phyloP scores from a whole-genome alignment of 1,140 invertebrate species.

The Sycophila sp. region DNA sequence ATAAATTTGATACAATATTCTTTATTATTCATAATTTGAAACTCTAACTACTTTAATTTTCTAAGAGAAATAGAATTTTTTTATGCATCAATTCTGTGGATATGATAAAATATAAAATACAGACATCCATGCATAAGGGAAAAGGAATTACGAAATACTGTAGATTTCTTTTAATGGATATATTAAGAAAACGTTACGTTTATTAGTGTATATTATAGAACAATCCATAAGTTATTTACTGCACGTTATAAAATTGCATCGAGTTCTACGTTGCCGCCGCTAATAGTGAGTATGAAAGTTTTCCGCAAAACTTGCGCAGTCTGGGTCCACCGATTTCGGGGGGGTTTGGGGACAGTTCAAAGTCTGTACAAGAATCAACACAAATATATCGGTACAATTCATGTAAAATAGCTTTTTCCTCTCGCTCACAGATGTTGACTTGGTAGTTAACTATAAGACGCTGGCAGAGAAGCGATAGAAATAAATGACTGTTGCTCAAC shows the following conservation, averaged over 20 bases:
- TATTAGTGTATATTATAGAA: conserved; percentile 25
- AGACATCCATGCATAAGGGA: background rate
- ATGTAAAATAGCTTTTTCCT: no score
- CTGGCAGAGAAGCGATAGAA: no score
- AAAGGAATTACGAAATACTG: background rate
- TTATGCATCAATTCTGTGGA: background rate
- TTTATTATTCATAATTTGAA: background rate
- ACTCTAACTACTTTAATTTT: background rate
- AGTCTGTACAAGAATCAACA: conserved; percentile 20
- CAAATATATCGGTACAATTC: no score
- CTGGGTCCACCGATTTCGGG: conserved; percentile 12
- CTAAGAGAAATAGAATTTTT: no score
- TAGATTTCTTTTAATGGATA: conserved; percentile 32
- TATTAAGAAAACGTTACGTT: conserved; percentile 33
- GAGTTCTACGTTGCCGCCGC: background rate
- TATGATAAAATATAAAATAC: no score
- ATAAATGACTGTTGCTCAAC: no score
- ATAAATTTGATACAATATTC: background rate
- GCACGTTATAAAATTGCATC: conserved; percentile 37
- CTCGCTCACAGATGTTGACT: no score
- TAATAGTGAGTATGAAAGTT: conserved; percentile 32
- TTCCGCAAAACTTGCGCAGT: conserved; percentile 16
- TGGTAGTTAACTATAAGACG: no score
- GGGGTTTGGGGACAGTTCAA: background rate
- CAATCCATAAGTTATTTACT: conserved; percentile 34